Conservation (phyloP, 2,113 vertebrate species). For the Chaenocephalus aceratus region DNA sequence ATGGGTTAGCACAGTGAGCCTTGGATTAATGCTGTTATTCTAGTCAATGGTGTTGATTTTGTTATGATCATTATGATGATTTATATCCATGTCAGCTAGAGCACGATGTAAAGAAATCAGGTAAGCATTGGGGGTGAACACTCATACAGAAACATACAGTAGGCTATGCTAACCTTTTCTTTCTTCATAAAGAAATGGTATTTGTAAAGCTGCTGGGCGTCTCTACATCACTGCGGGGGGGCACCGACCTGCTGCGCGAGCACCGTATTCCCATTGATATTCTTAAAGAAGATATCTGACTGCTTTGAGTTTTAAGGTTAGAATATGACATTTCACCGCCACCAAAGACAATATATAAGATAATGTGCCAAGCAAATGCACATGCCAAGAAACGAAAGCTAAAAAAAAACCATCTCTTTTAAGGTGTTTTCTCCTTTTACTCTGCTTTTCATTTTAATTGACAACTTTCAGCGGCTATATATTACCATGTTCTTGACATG, state of each 20-base stretch:
- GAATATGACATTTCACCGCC: slow-evolving; percentile 43
- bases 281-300: slow-evolving; percentile 30
- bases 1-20: slow-evolving; percentile 25
- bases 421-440: not conserved
- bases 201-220: slow-evolving; percentile 59
- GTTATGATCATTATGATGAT: not conserved
- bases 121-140: not conserved
- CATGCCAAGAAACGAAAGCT: not conserved
- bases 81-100: slow-evolving; percentile 11
- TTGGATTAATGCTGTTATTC: slow-evolving; percentile 26
- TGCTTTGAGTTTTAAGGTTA: slow-evolving; percentile 12
- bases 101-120: slow-evolving; percentile 1
- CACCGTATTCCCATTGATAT: slow-evolving; percentile 26
- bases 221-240: slow-evolving; percentile 31
- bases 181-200: slow-evolving; percentile 42
- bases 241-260: slow-evolving; percentile 18
- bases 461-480: not conserved
- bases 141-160: not conserved
- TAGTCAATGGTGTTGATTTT: slow-evolving; percentile 16
- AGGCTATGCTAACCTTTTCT: slow-evolving; percentile 44
- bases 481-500: not conserved
- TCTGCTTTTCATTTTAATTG: not conserved
- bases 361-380: not conserved
- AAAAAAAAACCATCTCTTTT: not conserved
- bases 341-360: slow-evolving; percentile 32